Evolutionary conservation across 2,797 vertebrate species (phyloP).

Genomic region (Pagetopsis macropterus): DNA sequence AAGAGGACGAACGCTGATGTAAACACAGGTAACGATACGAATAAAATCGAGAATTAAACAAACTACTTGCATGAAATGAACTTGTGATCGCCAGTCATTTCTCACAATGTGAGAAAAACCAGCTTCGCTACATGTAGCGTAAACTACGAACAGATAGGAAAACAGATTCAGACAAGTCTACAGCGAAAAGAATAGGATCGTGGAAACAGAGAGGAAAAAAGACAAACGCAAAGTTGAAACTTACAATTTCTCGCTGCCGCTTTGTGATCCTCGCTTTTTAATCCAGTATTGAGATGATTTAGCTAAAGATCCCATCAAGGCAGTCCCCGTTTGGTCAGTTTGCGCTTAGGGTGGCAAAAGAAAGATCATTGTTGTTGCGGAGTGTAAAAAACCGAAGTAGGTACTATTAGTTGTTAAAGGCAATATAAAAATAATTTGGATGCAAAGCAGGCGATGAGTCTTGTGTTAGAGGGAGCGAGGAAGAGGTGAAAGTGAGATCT

Average conservation of each 20-base stretch:
- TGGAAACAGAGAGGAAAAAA: slow-evolving; percentile 81
- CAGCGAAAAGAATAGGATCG: slow-evolving; percentile 79
- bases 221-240: slow-evolving; percentile 94
- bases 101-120: slow-evolving; percentile 65
- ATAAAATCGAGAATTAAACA: slow-evolving; percentile 72
- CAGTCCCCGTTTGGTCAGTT: slow-evolving; percentile 88
- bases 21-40: slow-evolving; percentile 87
- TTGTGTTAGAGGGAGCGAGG: slow-evolving; percentile 91
- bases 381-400: slow-evolving; percentile 87
- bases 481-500: slow-evolving; percentile 99
- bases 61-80: slow-evolving; percentile 82
- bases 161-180: slow-evolving; percentile 68
- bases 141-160: slow-evolving; percentile 59
- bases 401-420: slow-evolving; percentile 88
- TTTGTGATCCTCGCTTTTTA: slow-evolving; percentile 94
- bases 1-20: slow-evolving; percentile 87
- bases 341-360: slow-evolving; percentile 89
- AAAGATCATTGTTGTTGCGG: slow-evolving; percentile 96
- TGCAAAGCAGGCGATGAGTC: slow-evolving; percentile 93
- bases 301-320: slow-evolving; percentile 94
- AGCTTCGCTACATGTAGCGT: slow-evolving; percentile 63
- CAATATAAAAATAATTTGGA: slow-evolving; percentile 94
- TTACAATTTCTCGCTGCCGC: slow-evolving; percentile 94
- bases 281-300: slow-evolving; percentile 92
- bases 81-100: slow-evolving; percentile 72